These are phyloP conservation scores for Apeira syringaria DNA, from an alignment of 2,888 invertebrate species.

Conservation along the genomic window DNA sequence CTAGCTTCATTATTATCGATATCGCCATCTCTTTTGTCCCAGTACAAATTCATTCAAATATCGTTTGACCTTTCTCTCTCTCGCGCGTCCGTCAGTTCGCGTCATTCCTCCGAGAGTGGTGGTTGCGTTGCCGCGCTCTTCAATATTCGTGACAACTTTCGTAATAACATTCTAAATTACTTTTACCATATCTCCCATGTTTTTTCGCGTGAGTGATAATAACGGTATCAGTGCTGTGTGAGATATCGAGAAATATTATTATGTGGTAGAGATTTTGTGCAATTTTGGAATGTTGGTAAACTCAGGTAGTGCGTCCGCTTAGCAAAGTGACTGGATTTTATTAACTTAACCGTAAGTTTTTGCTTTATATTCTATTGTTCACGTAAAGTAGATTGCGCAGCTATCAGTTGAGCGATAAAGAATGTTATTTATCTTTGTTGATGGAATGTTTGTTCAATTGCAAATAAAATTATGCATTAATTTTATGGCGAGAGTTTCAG, in stretches of 20 bases:
- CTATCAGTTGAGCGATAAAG: slow-evolving; percentile 1
- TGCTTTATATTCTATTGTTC: slow-evolving; percentile 23
- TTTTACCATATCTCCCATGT: slow-evolving; percentile 46
- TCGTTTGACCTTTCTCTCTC: slow-evolving; percentile 60
- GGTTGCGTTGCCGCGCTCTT: slow-evolving; percentile 39
- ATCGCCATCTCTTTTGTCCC: slow-evolving; percentile 48
- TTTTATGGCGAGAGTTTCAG: no score
- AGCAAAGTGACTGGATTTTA: slow-evolving; percentile 34
- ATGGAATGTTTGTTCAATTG: slow-evolving; percentile 22
- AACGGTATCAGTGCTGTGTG: slow-evolving; percentile 32
- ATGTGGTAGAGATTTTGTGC: slow-evolving; percentile 35
- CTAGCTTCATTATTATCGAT: slow-evolving; percentile 59
- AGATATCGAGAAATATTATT: slow-evolving; percentile 23
- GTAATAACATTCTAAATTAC: slow-evolving; percentile 62
- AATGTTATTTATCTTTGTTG: slow-evolving; percentile 5
- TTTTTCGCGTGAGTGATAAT: slow-evolving; percentile 26
- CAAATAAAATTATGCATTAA: neutral
- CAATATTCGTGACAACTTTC: slow-evolving; percentile 65
- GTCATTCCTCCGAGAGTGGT: slow-evolving; percentile 34
- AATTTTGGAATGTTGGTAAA: slow-evolving; percentile 70
- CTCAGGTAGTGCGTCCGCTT: slow-evolving; percentile 42
- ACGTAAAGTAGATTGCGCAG: neutral
- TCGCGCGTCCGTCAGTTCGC: slow-evolving; percentile 59
- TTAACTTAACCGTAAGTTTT: slow-evolving; percentile 28
- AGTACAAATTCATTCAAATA: slow-evolving; percentile 43